phyloP scores from a whole-genome alignment of 1,140 invertebrate species.

The Oryctes rhinoceros region DNA sequence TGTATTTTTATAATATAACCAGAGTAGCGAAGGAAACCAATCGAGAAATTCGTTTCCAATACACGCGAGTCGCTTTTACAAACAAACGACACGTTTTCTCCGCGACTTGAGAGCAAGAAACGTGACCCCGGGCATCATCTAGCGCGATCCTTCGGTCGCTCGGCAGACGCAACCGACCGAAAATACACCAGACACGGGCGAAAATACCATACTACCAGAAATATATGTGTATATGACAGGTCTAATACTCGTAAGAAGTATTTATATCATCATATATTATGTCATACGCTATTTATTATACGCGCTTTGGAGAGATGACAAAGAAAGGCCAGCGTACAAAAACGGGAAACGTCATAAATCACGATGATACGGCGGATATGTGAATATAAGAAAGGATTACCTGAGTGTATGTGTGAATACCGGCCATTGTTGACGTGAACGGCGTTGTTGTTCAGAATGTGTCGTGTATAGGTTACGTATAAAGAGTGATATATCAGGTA shows the following conservation, averaged over 20 bases:
- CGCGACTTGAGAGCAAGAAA: slow-evolving; percentile 5
- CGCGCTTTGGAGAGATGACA: slow-evolving; percentile 26
- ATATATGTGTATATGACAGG: slow-evolving; percentile 33
- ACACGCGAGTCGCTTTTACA: slow-evolving; percentile 22
- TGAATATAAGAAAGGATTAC: slow-evolving; percentile 43
- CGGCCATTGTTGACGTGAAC: slow-evolving; percentile 8
- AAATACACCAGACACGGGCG: slow-evolving; percentile 27
- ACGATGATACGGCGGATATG: slow-evolving; percentile 35
- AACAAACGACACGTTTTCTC: slow-evolving; percentile 7
- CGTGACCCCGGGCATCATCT: slow-evolving; percentile 26
- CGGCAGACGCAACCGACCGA: neutral
- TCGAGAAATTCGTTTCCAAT: slow-evolving; percentile 15
- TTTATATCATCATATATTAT: slow-evolving; percentile 39
- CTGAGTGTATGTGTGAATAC: slow-evolving; percentile 29
- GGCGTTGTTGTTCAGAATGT: slow-evolving; percentile 25
- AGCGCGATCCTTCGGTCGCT: neutral
- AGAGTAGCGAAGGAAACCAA: neutral
- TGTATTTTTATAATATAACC: neutral
- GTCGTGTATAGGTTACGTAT: too few relatives aligned
- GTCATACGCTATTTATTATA: slow-evolving; percentile 39
- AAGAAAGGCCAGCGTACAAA: slow-evolving; percentile 31
- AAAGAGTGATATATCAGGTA: neutral
- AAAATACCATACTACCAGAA: slow-evolving; percentile 33
- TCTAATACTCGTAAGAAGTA: slow-evolving; percentile 39
- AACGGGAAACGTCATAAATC: slow-evolving; percentile 42